Conservation (phyloP, 2,113 vertebrate species). For the Benitochromis conjunctus region DNA sequence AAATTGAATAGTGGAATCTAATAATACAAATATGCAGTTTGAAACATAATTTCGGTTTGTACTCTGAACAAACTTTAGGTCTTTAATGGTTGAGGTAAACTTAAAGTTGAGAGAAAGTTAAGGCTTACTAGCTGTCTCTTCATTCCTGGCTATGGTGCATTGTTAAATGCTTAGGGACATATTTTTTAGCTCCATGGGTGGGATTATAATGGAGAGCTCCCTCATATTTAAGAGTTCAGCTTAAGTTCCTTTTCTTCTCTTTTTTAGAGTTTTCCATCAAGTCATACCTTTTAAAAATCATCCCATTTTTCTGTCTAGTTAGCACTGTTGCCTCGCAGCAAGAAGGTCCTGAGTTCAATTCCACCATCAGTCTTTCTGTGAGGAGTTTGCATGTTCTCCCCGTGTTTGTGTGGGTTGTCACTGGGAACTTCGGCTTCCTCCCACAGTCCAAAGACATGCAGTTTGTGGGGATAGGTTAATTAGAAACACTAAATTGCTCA, state of each 20-base stretch:
- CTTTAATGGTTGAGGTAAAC: neutral
- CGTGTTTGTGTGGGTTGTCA: too few species aligned
- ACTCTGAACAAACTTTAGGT: neutral
- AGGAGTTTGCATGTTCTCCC: too few species aligned
- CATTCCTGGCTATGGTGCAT: neutral
- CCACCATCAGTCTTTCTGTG: too few species aligned
- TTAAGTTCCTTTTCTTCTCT: neutral
- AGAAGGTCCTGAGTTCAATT: too few species aligned
- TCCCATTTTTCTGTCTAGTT: too few species aligned
- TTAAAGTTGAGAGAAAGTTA: neutral
- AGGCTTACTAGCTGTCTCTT: neutral
- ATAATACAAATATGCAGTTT: neutral
- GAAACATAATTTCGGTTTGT: neutral
- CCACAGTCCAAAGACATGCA: too few species aligned
- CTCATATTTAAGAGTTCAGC: neutral
- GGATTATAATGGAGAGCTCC: neutral
- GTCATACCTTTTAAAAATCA: neutral
- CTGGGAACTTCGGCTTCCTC: too few species aligned
- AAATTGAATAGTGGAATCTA: neutral
- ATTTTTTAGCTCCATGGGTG: neutral
- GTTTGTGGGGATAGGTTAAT: too few species aligned
- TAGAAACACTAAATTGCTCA: too few species aligned
- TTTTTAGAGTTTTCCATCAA: neutral
- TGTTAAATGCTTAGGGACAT: too few species aligned
- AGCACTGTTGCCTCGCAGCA: too few species aligned